Evolutionary conservation across 2,797 vertebrate species (phyloP).

Genomic region (Poeciliopsis turneri): DNA sequence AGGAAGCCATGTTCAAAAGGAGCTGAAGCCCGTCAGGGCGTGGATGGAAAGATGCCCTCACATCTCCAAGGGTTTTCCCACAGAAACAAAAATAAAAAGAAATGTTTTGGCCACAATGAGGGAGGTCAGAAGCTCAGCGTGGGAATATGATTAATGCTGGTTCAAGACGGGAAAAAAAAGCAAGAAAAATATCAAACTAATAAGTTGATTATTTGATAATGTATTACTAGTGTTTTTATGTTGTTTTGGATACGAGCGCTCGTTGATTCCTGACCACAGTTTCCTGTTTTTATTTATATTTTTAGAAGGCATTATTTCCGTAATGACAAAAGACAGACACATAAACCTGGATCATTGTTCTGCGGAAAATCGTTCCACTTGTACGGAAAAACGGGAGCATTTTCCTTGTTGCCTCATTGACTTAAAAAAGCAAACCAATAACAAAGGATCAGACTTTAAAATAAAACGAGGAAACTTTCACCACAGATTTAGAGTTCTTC

Average conservation of each 20-base stretch:
- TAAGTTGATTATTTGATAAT: background rate
- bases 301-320: slow-evolving; percentile 56
- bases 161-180: background rate
- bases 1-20: slow-evolving; percentile 46
- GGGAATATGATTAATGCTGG: background rate
- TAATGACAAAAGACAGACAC: slow-evolving; percentile 15
- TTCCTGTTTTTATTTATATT: slow-evolving; percentile 58
- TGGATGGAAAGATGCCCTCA: slow-evolving; percentile 54
- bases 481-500: background rate
- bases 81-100: slow-evolving; percentile 12
- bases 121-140: background rate
- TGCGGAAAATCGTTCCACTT: slow-evolving; percentile 28
- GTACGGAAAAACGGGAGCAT: background rate
- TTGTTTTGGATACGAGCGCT: slow-evolving; percentile 51
- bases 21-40: slow-evolving; percentile 37
- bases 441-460: background rate
- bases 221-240: slow-evolving; percentile 24
- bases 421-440: background rate
- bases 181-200: background rate
- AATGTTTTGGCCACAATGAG: background rate
- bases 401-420: background rate
- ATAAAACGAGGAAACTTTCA: too few species aligned
- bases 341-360: slow-evolving; percentile 46
- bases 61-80: slow-evolving; percentile 2
- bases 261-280: slow-evolving; percentile 34